Evolutionary conservation across 2,888 invertebrate species (phyloP), one percentile per base, ranked within the genome.

Genomic region (Drosophila percnosoma): DNA sequence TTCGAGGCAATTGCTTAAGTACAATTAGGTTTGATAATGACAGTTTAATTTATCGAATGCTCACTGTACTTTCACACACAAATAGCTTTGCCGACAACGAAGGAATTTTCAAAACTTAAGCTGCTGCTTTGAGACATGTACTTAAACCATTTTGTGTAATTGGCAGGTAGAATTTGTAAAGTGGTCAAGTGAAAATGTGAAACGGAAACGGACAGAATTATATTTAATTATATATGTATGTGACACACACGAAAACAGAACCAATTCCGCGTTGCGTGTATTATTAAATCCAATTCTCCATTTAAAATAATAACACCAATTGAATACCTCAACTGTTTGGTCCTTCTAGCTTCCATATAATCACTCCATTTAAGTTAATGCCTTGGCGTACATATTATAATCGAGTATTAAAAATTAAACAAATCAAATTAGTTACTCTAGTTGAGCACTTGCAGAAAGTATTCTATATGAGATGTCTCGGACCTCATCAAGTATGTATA

Each of bases 21-120:
- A 2, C 4, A 2, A 7, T 45, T 13, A 13, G 2, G 0, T 45
- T 45, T 40, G 5, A n/a, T n/a, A 10, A 2, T 21, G 27, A 0
- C 18, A 18, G 10, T 18, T 27, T 5, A 27, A 6, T 29, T 18
- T 27, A 27, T n/a, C 13, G n/a, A 51, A n/a, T 0, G 29, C 2
- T n/a, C 11, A 29, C 51, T 51, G 51, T 51, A 51, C 18, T 31
- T 10, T 18, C 6, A n/a, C n/a, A 27, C n/a, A 4, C 6, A 29
- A 18, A 33, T 27, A 52, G 13, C 36, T 29, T 31, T 21, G 13
- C 21, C 24, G 49, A 54, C 38, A 71, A 65, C 67, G 73, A 80
- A 64, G 54, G 49, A 72, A 84, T 73, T 68, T 65, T 52, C 51
- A 64, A 48, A 53, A 57, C 27, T 33, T 13, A 34, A 24, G n/a